A percentile compares a stretch with the other conserved stretches of the same genome.
Conservation (phyloP, 2,797 vertebrate genomes). For the Phalloptychus januarius region DNA sequence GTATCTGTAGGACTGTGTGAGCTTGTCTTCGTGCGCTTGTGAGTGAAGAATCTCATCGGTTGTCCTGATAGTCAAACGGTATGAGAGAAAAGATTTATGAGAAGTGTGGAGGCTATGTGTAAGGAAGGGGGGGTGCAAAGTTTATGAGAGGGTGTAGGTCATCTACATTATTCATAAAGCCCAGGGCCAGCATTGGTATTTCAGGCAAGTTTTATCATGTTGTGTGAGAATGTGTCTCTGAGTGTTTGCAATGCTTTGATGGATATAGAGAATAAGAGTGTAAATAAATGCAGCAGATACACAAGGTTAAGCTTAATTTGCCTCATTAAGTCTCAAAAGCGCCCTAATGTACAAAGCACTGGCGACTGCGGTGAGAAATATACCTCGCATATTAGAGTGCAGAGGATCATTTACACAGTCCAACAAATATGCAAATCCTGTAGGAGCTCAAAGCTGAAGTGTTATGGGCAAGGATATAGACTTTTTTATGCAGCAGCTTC, state of each 20-base stretch:
- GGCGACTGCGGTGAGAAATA: conserved; percentile 5
- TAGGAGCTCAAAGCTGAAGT: neutral
- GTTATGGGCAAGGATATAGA: neutral
- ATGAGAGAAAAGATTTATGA: conserved; percentile 59
- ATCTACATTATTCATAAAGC: conserved; percentile 77
- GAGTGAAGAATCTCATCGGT: conserved; percentile 47
- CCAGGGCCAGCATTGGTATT: conserved; percentile 66
- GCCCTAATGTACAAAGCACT: conserved; percentile 16
- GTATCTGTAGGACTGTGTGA: conserved; percentile 22
- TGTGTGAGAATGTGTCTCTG: conserved; percentile 15
- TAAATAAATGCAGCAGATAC: conserved; percentile 30
- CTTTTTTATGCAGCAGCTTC: neutral
- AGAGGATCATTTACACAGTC: neutral
- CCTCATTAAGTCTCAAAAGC: conserved; percentile 33
- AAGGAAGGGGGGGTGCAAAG: conserved; percentile 59
- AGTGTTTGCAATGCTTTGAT: conserved; percentile 21
- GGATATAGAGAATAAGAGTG: conserved; percentile 8
- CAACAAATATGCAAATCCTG: conserved; percentile 3
- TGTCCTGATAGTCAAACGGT: conserved; percentile 43
- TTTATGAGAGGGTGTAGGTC: conserved; percentile 58
- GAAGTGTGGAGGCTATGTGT: conserved; percentile 40
- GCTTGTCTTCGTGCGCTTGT: conserved; percentile 27
- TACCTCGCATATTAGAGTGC: neutral
- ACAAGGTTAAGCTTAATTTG: conserved; percentile 35
- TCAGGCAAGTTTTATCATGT: conserved; percentile 63